Percentiles rank a stretch among this genome's conserved stretches.
Evolutionary conservation across 2,888 invertebrate species (phyloP).

Genomic region (Chymomyza procnemis): DNA sequence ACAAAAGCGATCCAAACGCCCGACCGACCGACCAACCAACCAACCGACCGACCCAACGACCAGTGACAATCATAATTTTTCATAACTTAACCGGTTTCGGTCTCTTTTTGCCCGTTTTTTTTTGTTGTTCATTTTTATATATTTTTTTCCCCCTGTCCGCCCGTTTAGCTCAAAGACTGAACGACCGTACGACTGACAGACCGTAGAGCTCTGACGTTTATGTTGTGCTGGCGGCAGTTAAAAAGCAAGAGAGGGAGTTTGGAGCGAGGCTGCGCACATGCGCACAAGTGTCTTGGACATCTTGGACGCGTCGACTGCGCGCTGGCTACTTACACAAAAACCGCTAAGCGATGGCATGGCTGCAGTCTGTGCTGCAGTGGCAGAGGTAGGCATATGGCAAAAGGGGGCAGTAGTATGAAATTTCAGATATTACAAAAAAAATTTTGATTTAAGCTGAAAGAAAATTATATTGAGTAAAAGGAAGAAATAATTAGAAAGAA

Average conservation of each 20-base stretch:
- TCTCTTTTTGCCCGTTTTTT: conserved; percentile 7
- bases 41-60: conserved; percentile 17
- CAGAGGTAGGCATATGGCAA: too few relatives aligned
- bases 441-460: too few relatives aligned
- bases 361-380: neutral
- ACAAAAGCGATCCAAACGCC: conserved; percentile 6
- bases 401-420: too few relatives aligned
- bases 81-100: conserved; percentile 67
- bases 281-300: conserved; percentile 61
- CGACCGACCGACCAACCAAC: too few relatives aligned
- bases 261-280: conserved; percentile 50
- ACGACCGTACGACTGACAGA: neutral
- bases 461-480: too few relatives aligned
- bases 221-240: conserved; percentile 58
- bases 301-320: conserved; percentile 44
- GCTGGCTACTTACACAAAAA: conserved; percentile 43
- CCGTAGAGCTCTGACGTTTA: conserved; percentile 57
- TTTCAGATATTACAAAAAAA: too few relatives aligned
- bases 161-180: neutral
- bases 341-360: conserved; percentile 36
- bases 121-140: too few relatives aligned
- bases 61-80: conserved; percentile 73
- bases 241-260: conserved; percentile 13
- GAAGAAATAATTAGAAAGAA: too few relatives aligned
- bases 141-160: neutral